Percentiles rank a stretch among this genome's conserved stretches.
phyloP scores from a whole-genome alignment of 92 coral and sea anemone species.

The Palythoa heliodiscus region DNA sequence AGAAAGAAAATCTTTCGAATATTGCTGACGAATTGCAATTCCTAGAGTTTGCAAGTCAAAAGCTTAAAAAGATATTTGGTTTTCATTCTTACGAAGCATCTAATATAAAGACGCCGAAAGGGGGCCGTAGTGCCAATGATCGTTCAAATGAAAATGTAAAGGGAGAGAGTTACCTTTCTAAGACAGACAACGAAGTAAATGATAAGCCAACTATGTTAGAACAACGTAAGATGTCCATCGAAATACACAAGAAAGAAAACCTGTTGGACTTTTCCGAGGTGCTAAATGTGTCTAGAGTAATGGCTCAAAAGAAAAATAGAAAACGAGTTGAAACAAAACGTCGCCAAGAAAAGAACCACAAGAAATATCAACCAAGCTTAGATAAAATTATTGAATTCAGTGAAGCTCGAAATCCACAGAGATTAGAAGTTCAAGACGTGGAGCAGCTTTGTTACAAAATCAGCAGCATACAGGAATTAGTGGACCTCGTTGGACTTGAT shows the following conservation, averaged over 20 bases:
- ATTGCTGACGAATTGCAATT: constrained; percentile 34
- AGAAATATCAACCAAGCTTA: constrained; percentile 9
- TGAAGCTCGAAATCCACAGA: background rate
- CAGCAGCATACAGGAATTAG: background rate
- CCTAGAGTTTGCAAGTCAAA: constrained; percentile 9
- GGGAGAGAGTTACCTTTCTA: background rate
- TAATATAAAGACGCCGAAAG: background rate
- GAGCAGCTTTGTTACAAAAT: constrained; percentile 22
- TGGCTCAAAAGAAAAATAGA: background rate
- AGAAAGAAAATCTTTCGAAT: constrained; percentile 11
- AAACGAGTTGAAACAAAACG: background rate
- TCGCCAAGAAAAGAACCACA: background rate
- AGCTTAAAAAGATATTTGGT: constrained; percentile 12
- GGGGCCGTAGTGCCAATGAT: background rate
- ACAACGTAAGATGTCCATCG: constrained; percentile 30
- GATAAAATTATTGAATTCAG: constrained; percentile 11
- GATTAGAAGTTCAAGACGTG: background rate
- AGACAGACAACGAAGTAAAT: background rate
- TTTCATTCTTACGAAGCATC: background rate
- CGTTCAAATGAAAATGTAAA: background rate
- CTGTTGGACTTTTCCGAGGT: constrained; percentile 8
- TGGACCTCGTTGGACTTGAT: constrained; percentile 15
- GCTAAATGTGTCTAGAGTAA: background rate
- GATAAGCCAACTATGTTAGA: constrained; percentile 13
- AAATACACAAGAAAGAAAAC: constrained; percentile 7